phyloP scores from a whole-genome alignment of 2,113 vertebrate genomes.

The Grammomys dolichurus region DNA sequence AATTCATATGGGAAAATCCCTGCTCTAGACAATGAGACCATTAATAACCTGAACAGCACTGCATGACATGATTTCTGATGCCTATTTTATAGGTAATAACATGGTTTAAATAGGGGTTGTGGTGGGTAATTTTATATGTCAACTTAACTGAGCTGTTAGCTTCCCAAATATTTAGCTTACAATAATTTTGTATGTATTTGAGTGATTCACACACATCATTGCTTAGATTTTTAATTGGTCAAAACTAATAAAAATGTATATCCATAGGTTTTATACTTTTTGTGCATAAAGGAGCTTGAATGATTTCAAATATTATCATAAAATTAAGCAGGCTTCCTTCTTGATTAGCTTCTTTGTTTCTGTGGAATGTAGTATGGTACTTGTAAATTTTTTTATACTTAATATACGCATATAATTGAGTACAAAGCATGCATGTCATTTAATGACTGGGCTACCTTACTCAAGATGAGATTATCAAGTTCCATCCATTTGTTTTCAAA shows the following conservation, averaged over 20 bases:
- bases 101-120: background rate
- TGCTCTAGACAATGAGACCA: background rate
- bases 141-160: fast-evolving
- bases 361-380: too few species aligned
- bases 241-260: background rate
- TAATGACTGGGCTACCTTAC: too few species aligned
- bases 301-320: background rate
- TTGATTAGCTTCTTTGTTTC: too few species aligned
- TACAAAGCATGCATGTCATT: too few species aligned
- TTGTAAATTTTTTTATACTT: too few species aligned
- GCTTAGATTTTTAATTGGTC: background rate
- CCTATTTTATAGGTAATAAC: background rate
- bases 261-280: background rate
- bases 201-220: background rate
- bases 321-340: background rate
- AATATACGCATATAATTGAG: too few species aligned
- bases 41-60: background rate
- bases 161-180: background rate
- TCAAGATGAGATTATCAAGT: too few species aligned
- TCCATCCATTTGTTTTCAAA: too few species aligned
- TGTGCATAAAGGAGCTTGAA: background rate
- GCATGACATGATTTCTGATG: background rate
- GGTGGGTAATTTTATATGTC: background rate
- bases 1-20: background rate
- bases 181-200: background rate